Conservation (phyloP, 2,113 vertebrate genomes). For the Siniperca knerii region DNA sequence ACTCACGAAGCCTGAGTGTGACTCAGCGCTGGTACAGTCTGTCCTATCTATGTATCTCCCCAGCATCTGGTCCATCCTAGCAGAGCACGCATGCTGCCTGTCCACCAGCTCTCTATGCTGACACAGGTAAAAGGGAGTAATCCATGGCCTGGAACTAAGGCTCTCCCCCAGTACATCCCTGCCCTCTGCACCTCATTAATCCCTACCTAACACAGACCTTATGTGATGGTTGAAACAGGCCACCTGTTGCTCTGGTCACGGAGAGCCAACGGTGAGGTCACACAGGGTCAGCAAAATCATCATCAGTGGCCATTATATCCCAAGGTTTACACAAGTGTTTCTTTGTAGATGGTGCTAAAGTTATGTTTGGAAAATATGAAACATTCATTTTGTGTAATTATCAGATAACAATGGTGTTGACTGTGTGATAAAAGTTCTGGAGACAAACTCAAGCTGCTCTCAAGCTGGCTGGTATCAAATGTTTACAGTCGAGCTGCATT, state of each 20-base stretch:
- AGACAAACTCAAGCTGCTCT: constrained; percentile 7
- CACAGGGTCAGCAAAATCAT: constrained; percentile 17
- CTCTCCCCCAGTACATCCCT: constrained; percentile 61
- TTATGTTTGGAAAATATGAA: not conserved
- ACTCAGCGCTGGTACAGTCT: constrained; percentile 73
- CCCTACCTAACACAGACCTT: constrained; percentile 67
- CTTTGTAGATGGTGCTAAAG: not conserved
- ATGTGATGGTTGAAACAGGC: constrained; percentile 71
- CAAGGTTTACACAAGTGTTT: not conserved
- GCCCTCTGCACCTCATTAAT: constrained; percentile 75
- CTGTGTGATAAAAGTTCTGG: not conserved
- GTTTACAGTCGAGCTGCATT: constrained; percentile 39
- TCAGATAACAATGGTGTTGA: not conserved
- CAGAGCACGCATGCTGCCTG: constrained; percentile 22
- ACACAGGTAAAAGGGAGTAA: constrained; percentile 79
- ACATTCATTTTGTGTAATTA: not conserved
- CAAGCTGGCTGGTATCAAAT: constrained; percentile 3
- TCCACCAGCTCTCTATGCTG: constrained; percentile 68
- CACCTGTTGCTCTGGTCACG: constrained; percentile 73
- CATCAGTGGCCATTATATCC: not conserved
- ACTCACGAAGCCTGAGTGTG: constrained; percentile 57
- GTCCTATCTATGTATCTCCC: constrained; percentile 48
- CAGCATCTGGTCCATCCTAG: constrained; percentile 63
- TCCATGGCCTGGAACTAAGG: constrained; percentile 73
- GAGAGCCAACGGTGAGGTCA: constrained; percentile 27